Percentiles rank a stretch among this genome's conserved stretches.
phyloP scores from a whole-genome alignment of 2,113 vertebrate species.

The Sapayoa aenigma region DNA sequence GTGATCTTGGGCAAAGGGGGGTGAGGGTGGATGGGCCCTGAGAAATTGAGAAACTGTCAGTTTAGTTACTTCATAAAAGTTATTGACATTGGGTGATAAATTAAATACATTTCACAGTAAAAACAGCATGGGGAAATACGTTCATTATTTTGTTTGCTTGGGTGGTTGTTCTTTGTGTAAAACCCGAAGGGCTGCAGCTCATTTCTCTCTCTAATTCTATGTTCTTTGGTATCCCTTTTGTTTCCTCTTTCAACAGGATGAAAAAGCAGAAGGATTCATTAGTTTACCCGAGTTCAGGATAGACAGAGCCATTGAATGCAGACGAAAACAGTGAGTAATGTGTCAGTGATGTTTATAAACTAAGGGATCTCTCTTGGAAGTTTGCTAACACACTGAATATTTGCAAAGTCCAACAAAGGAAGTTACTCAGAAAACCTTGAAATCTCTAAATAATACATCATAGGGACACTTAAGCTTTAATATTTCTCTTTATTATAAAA shows the following conservation, averaged over 20 bases:
- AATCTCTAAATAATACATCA: background rate
- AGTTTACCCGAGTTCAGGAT: conserved; percentile 91
- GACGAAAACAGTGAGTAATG: conserved; percentile 88
- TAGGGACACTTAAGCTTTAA: background rate
- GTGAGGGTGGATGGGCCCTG: background rate
- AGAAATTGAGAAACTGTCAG: background rate
- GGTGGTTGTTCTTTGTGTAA: background rate
- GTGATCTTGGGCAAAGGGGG: background rate
- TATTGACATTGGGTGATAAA: background rate
- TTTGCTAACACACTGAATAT: background rate
- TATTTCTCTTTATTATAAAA: background rate
- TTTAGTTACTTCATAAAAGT: background rate
- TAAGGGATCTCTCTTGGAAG: background rate
- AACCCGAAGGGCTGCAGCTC: background rate
- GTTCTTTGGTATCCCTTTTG: background rate
- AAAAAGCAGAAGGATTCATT: conserved; percentile 90
- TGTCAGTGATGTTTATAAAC: background rate
- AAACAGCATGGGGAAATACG: background rate
- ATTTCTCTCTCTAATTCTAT: background rate
- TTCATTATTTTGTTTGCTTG: background rate
- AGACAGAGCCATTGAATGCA: conserved; percentile 88
- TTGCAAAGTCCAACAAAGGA: background rate
- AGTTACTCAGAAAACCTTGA: background rate
- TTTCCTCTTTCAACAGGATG: conserved; percentile 74
- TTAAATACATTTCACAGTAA: background rate